These are phyloP conservation scores for Netelia virgata DNA, from an alignment of 2,888 invertebrate species.

Conservation along the genomic window DNA sequence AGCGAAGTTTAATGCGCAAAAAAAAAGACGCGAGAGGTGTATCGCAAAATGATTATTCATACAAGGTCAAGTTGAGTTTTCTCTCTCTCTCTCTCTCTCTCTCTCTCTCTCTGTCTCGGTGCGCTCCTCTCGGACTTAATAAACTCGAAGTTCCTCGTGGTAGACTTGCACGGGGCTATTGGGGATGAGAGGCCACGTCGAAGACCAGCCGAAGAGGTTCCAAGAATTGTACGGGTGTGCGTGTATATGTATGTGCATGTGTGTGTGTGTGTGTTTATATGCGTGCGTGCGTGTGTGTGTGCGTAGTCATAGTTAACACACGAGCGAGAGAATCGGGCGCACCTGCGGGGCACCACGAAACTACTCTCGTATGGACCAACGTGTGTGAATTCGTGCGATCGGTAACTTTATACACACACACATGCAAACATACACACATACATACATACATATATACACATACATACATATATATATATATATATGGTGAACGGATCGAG, in stretches of 20 bases:
- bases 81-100: neutral
- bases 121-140: conserved; percentile 21
- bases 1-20: conserved; percentile 26
- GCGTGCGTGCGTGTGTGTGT: no score
- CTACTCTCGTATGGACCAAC: conserved; percentile 15
- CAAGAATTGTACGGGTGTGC: conserved; percentile 41
- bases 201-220: conserved; percentile 47
- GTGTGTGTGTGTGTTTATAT: conserved; percentile 20
- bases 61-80: conserved; percentile 53
- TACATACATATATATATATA: neutral
- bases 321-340: conserved; percentile 55
- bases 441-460: no score
- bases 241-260: conserved; percentile 8
- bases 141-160: conserved; percentile 24
- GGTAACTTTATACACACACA: conserved; percentile 24
- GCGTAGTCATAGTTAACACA: conserved; percentile 39
- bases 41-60: conserved; percentile 47
- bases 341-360: conserved; percentile 65
- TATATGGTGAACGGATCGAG: conserved; percentile 25
- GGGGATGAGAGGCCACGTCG: conserved; percentile 33
- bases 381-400: conserved; percentile 19
- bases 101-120: neutral
- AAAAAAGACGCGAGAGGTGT: conserved; percentile 16
- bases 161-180: conserved; percentile 29
- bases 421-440: no score